A percentile compares a stretch with the other conserved stretches of the same genome.
phyloP scores from a whole-genome alignment of 2,797 vertebrate species.

The Sebastes taczanowskii region DNA sequence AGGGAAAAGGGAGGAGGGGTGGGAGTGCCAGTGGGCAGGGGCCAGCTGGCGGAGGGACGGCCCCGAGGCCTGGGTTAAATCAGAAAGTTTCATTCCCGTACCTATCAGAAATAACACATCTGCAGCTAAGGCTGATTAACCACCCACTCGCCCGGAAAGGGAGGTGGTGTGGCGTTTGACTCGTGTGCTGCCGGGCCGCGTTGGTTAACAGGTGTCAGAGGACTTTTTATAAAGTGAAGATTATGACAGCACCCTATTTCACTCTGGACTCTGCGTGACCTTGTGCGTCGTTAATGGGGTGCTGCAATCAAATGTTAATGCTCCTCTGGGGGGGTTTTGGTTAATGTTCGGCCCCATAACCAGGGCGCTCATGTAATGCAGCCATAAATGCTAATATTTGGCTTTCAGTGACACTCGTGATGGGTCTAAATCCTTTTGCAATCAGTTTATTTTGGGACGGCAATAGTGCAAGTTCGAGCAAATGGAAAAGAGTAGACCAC shows the following conservation, averaged over 20 bases:
- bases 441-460: slow-evolving; percentile 32
- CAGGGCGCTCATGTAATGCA: slow-evolving; percentile 15
- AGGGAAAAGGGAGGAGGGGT: neutral
- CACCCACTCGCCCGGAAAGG: slow-evolving; percentile 12
- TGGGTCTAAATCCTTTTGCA: slow-evolving; percentile 28
- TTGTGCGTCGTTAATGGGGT: slow-evolving; percentile 40
- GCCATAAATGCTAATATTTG: slow-evolving; percentile 41
- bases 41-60: slow-evolving; percentile 50
- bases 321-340: slow-evolving; percentile 34
- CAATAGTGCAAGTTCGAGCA: slow-evolving; percentile 3
- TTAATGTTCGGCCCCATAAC: slow-evolving; percentile 29
- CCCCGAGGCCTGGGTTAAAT: slow-evolving; percentile 29
- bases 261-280: slow-evolving; percentile 37
- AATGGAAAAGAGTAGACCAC: neutral
- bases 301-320: slow-evolving; percentile 50
- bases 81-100: slow-evolving; percentile 24
- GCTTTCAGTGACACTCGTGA: slow-evolving; percentile 28
- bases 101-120: slow-evolving; percentile 51
- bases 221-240: slow-evolving; percentile 29
- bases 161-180: neutral
- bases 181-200: neutral
- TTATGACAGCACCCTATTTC: slow-evolving; percentile 19
- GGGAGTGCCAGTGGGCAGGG: slow-evolving; percentile 21
- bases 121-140: slow-evolving; percentile 49
- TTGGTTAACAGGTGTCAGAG: slow-evolving; percentile 52